phyloP scores from a whole-genome alignment of 2,113 vertebrate species.

The Capreolus pygargus region DNA sequence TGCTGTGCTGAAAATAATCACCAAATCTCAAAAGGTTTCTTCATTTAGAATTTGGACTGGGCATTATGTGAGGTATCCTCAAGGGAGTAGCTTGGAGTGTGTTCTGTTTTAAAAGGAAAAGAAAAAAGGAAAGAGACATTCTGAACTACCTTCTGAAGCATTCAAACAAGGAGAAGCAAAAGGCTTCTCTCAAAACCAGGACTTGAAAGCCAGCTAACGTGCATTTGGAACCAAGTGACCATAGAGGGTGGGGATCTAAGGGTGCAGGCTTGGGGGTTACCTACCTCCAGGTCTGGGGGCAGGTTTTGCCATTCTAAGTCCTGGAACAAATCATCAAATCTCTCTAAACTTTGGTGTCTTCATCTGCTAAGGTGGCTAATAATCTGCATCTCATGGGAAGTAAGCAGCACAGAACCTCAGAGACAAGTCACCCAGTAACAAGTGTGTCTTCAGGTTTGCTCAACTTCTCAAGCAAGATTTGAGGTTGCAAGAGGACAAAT shows the following conservation, averaged over 20 bases:
- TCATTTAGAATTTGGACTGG: not conserved
- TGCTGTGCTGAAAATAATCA: not conserved
- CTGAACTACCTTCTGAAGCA: not conserved
- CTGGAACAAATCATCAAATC: not conserved
- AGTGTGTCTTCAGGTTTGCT: not conserved
- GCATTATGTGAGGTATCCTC: not conserved
- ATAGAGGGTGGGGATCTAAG: not conserved
- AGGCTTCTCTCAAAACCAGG: not conserved
- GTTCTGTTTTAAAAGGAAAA: not conserved
- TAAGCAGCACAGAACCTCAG: not conserved
- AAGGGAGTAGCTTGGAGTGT: not conserved
- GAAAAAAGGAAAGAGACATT: not conserved
- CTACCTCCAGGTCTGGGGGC: not conserved
- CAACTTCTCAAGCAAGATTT: not conserved
- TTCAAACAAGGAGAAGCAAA: not conserved
- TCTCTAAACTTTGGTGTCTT: not conserved
- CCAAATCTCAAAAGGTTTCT: not conserved
- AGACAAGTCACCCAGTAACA: not conserved
- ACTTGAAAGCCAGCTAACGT: not conserved
- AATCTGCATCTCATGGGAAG: not conserved
- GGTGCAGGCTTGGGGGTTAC: not conserved
- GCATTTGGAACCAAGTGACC: not conserved
- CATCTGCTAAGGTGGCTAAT: not conserved
- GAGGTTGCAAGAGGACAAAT: not conserved
- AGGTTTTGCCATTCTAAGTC: not conserved